A percentile compares a stretch with the other conserved stretches of the same genome.
Evolutionary conservation across 2,113 vertebrate genomes (phyloP).

Genomic region (Hyaena hyaena): DNA sequence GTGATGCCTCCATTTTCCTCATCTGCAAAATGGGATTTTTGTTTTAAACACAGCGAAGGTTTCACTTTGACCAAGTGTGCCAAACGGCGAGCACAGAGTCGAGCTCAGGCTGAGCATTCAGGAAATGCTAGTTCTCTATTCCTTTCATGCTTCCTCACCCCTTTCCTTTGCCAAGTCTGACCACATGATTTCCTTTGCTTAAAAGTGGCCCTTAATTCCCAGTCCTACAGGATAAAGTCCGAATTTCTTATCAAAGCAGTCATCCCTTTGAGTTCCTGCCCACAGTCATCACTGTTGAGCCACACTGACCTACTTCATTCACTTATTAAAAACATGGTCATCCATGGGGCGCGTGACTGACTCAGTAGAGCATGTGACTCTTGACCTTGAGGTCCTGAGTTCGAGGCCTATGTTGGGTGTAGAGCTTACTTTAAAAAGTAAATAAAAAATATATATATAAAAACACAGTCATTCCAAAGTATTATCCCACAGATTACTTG

Average conservation of each 20-base stretch:
- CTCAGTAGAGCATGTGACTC: not conserved
- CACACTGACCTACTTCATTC: not conserved
- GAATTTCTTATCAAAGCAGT: not conserved
- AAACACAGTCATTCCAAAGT: not conserved
- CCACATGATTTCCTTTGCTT: not conserved
- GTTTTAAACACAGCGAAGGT: not conserved
- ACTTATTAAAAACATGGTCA: not conserved
- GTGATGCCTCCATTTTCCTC: slow-evolving; percentile 3
- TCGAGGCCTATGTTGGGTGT: not conserved
- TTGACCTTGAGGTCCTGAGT: not conserved
- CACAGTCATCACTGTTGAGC: not conserved
- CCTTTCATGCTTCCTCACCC: not conserved
- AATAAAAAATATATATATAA: not conserved
- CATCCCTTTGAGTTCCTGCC: not conserved
- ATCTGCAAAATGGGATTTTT: not conserved
- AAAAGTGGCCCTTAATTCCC: not conserved
- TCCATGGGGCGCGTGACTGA: not conserved
- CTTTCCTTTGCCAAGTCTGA: not conserved
- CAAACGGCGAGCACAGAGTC: not conserved
- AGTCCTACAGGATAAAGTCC: not conserved
- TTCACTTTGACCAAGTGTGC: not conserved
- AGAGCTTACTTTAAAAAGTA: not conserved
- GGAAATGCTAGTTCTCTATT: not conserved
- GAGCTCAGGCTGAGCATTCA: not conserved
- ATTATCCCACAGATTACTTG: not conserved